Evolutionary conservation across 1,140 invertebrate genomes (phyloP).

Genomic region (Cydia fagiglandana): DNA sequence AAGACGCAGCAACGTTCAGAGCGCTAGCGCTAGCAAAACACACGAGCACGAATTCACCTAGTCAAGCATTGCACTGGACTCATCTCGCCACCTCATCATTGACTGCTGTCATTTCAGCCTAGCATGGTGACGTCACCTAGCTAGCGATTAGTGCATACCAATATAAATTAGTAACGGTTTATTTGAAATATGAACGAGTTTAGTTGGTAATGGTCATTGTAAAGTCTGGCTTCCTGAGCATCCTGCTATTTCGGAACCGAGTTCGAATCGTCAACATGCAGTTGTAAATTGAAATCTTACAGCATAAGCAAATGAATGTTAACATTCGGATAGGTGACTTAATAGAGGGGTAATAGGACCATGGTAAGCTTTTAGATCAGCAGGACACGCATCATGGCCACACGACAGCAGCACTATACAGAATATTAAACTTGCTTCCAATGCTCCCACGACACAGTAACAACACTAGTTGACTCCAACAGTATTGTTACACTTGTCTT

Average conservation of each 20-base stretch:
- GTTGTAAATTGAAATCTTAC: neutral
- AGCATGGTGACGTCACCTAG: constrained; percentile 72
- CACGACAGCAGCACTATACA: constrained; percentile 64
- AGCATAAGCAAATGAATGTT: neutral
- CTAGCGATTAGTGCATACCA: constrained; percentile 67
- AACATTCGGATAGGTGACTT: constrained; percentile 61
- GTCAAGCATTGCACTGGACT: constrained; percentile 74
- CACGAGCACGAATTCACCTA: constrained; percentile 66
- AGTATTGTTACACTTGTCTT: constrained; percentile 47
- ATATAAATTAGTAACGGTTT: constrained; percentile 36
- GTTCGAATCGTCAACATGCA: constrained; percentile 45
- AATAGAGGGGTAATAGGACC: constrained; percentile 57
- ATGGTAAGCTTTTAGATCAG: constrained; percentile 67
- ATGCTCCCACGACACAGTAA: constrained; percentile 60
- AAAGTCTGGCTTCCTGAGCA: constrained; percentile 50
- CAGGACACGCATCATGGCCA: constrained; percentile 63
- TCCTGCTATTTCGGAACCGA: constrained; percentile 54
- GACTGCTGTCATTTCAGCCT: constrained; percentile 71
- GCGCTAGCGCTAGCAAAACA: constrained; percentile 37
- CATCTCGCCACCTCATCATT: constrained; percentile 65
- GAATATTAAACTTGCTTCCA: constrained; percentile 56
- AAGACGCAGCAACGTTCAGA: constrained; percentile 27
- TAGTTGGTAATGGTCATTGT: constrained; percentile 39
- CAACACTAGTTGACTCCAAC: constrained; percentile 51
- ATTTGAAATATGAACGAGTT: constrained; percentile 39